Evolutionary conservation across 2,797 vertebrate species (phyloP).

Genomic region (Gallinago nigripennis): DNA sequence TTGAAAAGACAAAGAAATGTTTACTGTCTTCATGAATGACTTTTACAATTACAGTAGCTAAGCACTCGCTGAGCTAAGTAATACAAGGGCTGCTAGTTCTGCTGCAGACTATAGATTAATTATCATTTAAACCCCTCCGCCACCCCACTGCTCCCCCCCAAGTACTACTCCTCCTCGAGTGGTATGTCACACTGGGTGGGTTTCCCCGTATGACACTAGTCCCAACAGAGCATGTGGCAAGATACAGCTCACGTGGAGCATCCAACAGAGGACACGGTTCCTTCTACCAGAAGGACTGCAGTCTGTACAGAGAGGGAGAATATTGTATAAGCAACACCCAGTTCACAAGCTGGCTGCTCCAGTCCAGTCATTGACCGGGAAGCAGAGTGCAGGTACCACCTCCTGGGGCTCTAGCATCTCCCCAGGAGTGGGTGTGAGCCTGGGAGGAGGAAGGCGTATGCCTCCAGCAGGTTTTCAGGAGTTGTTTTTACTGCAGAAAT

Average conservation of each 20-base stretch:
- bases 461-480: neutral
- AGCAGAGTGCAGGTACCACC: neutral
- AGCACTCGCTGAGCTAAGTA: neutral
- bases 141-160: neutral
- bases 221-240: neutral
- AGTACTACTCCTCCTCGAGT: rapidly evolving
- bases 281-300: neutral
- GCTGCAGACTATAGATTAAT: neutral
- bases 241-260: neutral
- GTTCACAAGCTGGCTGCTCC: neutral
- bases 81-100: neutral
- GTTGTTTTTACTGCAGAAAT: neutral
- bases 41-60: neutral
- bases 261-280: neutral
- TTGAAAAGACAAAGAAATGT: slow-evolving; percentile 1
- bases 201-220: neutral
- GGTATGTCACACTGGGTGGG: neutral
- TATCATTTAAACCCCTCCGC: neutral
- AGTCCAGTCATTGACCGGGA: neutral
- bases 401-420: neutral
- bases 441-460: neutral
- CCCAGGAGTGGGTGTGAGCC: neutral
- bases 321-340: neutral
- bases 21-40: neutral
- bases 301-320: neutral